Conservation (phyloP, 2,888 invertebrate genomes). For the Andricus curvator region DNA sequence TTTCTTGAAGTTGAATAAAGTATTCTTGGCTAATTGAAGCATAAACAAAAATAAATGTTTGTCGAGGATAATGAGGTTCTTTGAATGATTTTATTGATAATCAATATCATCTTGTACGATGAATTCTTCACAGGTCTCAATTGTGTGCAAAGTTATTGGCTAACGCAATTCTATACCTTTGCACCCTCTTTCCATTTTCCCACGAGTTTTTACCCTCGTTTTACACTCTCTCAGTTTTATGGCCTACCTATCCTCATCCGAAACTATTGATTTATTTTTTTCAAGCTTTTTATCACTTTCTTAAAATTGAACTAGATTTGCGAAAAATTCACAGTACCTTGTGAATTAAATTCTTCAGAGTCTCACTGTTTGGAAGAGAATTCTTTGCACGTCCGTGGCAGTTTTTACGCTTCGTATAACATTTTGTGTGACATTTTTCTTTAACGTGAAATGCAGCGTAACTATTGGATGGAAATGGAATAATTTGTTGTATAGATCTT, state of each 20-base stretch:
- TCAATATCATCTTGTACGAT: background rate
- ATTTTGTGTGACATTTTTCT: slow-evolving; percentile 4
- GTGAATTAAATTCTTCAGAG: background rate
- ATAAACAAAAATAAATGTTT: background rate
- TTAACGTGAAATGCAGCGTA: background rate
- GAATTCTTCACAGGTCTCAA: background rate
- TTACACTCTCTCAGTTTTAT: background rate
- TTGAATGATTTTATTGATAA: slow-evolving; percentile 5
- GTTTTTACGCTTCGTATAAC: background rate
- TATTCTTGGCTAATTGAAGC: background rate
- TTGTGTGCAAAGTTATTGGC: background rate
- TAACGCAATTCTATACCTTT: background rate
- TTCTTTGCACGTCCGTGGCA: background rate
- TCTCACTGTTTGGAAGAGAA: background rate
- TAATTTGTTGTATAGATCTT: background rate
- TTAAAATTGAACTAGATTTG: slow-evolving; percentile 6
- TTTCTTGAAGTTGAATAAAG: background rate
- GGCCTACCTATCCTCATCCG: slow-evolving; percentile 25
- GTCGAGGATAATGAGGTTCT: background rate
- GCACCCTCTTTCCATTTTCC: background rate
- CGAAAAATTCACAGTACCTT: background rate
- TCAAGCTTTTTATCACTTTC: background rate
- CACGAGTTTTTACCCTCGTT: slow-evolving; percentile 4
- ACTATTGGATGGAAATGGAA: background rate
- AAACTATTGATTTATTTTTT: slow-evolving; percentile 13